phyloP scores from a whole-genome alignment of 2,888 invertebrate species.

The Platynereis dumerilii region DNA sequence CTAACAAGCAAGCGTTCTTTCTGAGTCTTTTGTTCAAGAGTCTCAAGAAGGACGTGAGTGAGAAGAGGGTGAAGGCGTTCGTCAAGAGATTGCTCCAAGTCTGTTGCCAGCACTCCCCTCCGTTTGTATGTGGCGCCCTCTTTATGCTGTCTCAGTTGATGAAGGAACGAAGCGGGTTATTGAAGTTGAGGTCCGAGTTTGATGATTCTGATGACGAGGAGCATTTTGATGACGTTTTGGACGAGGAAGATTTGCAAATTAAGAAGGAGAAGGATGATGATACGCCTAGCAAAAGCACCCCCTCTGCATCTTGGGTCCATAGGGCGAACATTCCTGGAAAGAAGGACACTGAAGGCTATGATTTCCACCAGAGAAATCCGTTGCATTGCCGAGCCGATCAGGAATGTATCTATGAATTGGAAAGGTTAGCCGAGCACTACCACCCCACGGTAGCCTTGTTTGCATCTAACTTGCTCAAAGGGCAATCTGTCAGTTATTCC shows the following conservation, averaged over 20 bases:
- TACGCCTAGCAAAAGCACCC: constrained; percentile 9
- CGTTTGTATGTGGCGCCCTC: constrained; percentile 82
- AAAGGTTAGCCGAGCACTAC: constrained; percentile 75
- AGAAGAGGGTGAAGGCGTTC: constrained; percentile 76
- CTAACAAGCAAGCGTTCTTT: constrained; percentile 72
- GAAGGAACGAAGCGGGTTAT: constrained; percentile 46
- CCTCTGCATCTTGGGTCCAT: constrained; percentile 58
- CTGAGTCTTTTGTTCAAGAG: constrained; percentile 87
- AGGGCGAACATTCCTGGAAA: constrained; percentile 39
- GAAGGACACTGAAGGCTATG: constrained; percentile 45
- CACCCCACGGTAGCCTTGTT: constrained; percentile 93
- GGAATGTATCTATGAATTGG: constrained; percentile 78
- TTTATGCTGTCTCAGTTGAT: constrained; percentile 73
- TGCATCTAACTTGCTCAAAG: constrained; percentile 78
- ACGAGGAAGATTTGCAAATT: constrained; percentile 40
- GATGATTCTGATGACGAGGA: constrained; percentile 62
- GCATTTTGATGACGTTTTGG: constrained; percentile 60
- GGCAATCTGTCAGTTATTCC: constrained; percentile 74
- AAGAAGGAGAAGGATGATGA: constrained; percentile 6
- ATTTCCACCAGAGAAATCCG: constrained; percentile 78
- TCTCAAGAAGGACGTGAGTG: constrained; percentile 78
- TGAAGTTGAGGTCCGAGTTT: constrained; percentile 40
- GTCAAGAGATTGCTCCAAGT: constrained; percentile 81
- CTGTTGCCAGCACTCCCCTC: constrained; percentile 71
- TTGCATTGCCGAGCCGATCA: constrained; percentile 79